A percentile compares a stretch with the other conserved stretches of the same genome.
Evolutionary conservation across 2,888 invertebrate species (phyloP).

Genomic region (Agrilus cyanescens): DNA sequence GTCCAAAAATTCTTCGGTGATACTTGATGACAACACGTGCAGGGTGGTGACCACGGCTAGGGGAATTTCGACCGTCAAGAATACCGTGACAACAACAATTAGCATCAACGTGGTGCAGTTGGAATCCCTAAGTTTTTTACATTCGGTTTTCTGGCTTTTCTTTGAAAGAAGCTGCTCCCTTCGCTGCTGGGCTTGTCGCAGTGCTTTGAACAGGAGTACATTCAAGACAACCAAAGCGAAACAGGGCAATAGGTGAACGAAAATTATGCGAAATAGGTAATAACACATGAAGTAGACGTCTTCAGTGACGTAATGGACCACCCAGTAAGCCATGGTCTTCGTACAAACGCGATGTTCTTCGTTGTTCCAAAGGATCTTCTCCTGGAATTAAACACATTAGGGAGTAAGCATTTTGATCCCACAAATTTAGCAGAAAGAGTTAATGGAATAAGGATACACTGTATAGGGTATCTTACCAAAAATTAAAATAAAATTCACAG

Average conservation of each 20-base stretch:
- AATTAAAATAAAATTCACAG: no score
- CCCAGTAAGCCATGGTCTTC: conserved; percentile 57
- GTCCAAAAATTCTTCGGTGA: conserved; percentile 57
- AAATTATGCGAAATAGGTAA: conserved; percentile 76
- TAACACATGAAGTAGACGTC: conserved; percentile 73
- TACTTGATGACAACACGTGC: conserved; percentile 66
- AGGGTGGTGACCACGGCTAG: conserved; percentile 71
- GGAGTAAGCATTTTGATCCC: background rate
- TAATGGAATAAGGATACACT: no score
- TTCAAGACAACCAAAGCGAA: conserved; percentile 80
- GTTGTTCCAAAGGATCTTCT: conserved; percentile 58
- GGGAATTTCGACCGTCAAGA: conserved; percentile 72
- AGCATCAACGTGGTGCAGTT: conserved; percentile 82
- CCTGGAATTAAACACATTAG: conserved; percentile 30
- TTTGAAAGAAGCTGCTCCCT: conserved; percentile 31
- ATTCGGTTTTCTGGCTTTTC: conserved; percentile 54
- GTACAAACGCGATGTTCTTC: conserved; percentile 54
- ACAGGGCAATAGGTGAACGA: conserved; percentile 87
- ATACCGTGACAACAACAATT: conserved; percentile 76
- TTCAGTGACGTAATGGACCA: conserved; percentile 49
- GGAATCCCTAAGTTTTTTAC: conserved; percentile 63
- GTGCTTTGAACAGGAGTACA: conserved; percentile 71
- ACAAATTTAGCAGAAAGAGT: no score
- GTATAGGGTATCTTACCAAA: no score
- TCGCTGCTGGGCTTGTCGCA: conserved; percentile 64